Evolutionary conservation across 1,140 invertebrate genomes (phyloP), one percentile per base, ranked within the genome.

Genomic region (Drepana arcuata): DNA sequence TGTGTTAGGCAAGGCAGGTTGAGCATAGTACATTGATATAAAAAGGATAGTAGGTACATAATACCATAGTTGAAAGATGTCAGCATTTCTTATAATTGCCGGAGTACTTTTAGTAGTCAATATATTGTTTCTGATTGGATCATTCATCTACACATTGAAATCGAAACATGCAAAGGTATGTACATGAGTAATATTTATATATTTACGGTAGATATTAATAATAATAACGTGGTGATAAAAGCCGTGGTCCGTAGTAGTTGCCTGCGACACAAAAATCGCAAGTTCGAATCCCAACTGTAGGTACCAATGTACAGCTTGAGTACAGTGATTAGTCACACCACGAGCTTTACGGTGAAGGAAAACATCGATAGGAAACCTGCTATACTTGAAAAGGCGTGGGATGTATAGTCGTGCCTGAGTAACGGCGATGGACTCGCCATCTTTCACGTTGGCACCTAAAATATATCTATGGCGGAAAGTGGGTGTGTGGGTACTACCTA

Each of bases 71-170:
- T 14, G 18, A 14, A 27, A n/a, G 16, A 42, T 28, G 13, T 41
- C 25, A 21, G 26, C 35, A 4, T 48, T 48, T 18, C 1, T 48
- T 15, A 42, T 42, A 13, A 29, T 48, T n/a, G 39, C 32, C n/a
- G 16, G 21, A 6, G 18, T 34, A n/a, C 6, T 46, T n/a, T 29
- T 55, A 11, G 10, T 39, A 13, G 13, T 51, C n/a, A 56, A 56
- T 34, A 2, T 47, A 9, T 2, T 48, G 12, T 56, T 56, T 34
- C 24, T 51, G 7, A 7, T 32, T 14, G 16, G 12, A 12, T 39
- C 52, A 0, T 13, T 56, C 7, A 2, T 43, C 2, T 30, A 44
- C 7, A 40, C 42, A 3, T 26, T 6, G 4, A 26, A n/a, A 2
- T 7, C 4, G 2, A 10, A 10, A 4, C 6, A 26, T 3, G n/a